Evolutionary conservation across 2,888 invertebrate species (phyloP), one percentile per base, ranked within the genome.

Genomic region (Cryptus viduatorius): DNA sequence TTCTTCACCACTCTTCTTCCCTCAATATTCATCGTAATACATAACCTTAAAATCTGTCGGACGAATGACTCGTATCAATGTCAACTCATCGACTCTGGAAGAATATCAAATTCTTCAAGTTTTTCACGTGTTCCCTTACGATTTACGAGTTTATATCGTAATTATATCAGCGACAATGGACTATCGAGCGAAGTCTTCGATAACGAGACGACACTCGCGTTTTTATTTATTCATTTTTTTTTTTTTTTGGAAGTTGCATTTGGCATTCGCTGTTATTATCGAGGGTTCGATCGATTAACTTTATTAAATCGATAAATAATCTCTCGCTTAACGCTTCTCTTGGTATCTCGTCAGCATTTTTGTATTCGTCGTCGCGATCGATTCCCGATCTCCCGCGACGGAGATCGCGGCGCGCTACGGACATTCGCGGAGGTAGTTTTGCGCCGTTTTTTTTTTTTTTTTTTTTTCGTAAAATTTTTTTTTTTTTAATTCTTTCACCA

Each of bases 21-120:
- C 50, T 48, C 1, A 59, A 76, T 75, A 82, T 86, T 76, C 65
- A 53, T 76, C 50, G 77, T 75, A 82, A 79, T 78, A 64, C 53
- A 56, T 78, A 44, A 81, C 72, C 72, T 65, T 75, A 64, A 68
- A 16, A 56, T 72, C 85, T 87, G 79, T 89, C 88, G 91, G 90
- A 91, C 91, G 88, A 89, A 90, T 90, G 89, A 90, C 89, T 88
- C 89, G 82, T 24, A 7, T 56, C 69, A 71, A 3, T 77, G n/a
- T 77, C 42, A 68, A 69, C 64, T 77, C 46, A 29, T 50, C 67
- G 72, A 68, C 12, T 19, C 24, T 37, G 14, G 37, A 69, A 59
- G 56, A 69, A 72, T 29, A 68, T 31, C 19, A 50, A 72, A 14
- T 61, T 44, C 31, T 56, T 2, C 44, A 61, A 61, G 64, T 68